Evolutionary conservation across 2,888 invertebrate species (phyloP).

Genomic region (Elmis aenea): DNA sequence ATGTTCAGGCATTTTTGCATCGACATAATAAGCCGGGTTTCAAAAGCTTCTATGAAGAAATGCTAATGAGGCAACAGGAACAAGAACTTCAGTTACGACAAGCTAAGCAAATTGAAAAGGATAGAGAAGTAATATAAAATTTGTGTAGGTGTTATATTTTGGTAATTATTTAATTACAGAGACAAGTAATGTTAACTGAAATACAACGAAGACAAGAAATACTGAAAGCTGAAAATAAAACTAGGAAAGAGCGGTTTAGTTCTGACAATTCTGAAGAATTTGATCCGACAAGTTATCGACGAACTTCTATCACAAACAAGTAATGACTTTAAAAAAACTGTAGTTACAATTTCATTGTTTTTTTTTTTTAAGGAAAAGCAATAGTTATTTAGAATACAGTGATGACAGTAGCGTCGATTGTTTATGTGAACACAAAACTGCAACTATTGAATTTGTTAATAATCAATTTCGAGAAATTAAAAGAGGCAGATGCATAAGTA

Average conservation of each 20-base stretch:
- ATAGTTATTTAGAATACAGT: constrained; percentile 13
- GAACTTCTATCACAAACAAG: constrained; percentile 19
- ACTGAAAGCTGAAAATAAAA: constrained; percentile 62
- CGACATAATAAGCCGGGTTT: constrained; percentile 74
- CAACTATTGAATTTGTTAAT: constrained; percentile 52
- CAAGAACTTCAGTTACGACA: constrained; percentile 59
- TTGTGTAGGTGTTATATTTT: constrained; percentile 4
- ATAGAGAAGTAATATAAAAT: constrained; percentile 52
- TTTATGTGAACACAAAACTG: constrained; percentile 54
- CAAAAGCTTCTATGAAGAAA: constrained; percentile 87
- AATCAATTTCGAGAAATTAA: constrained; percentile 60
- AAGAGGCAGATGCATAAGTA: constrained; percentile 72
- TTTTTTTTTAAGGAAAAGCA: constrained; percentile 25
- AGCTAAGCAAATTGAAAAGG: constrained; percentile 60
- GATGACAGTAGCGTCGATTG: constrained; percentile 43
- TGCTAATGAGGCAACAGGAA: constrained; percentile 69
- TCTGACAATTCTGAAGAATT: constrained; percentile 36
- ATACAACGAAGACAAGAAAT: constrained; percentile 75
- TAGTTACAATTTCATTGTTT: no score
- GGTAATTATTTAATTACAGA: constrained; percentile 41
- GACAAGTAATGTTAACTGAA: constrained; percentile 68
- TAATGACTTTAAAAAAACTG: constrained; percentile 6
- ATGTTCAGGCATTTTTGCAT: constrained; percentile 74
- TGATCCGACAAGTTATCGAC: constrained; percentile 41
- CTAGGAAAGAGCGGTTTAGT: constrained; percentile 41